Percentiles rank a stretch among this genome's conserved stretches.
Evolutionary conservation across 2,113 vertebrate genomes (phyloP).

Genomic region (Phycodurus eques): DNA sequence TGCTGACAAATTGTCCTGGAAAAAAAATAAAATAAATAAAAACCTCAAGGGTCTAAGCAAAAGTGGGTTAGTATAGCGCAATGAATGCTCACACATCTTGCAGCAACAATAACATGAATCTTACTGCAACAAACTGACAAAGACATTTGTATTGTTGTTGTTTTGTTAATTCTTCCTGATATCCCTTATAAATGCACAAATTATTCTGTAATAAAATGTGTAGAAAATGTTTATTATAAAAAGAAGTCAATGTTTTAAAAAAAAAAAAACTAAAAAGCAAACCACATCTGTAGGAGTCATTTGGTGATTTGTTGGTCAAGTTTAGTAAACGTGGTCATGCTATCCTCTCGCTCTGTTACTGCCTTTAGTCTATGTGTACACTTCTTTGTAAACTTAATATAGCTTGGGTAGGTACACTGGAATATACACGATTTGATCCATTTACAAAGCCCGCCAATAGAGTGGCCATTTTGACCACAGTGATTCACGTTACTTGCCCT

Average conservation of each 20-base stretch:
- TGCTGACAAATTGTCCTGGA: background rate
- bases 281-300: background rate
- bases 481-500: background rate
- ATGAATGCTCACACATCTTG: background rate
- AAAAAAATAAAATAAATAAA: background rate
- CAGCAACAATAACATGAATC: background rate
- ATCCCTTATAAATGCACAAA: background rate
- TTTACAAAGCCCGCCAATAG: background rate
- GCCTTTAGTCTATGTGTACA: background rate
- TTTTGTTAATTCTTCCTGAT: background rate
- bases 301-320: background rate
- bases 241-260: background rate
- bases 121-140: background rate
- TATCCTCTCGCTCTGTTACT: background rate
- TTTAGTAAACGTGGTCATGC: background rate
- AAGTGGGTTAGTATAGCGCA: background rate
- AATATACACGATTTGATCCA: background rate
- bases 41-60: background rate
- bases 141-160: background rate
- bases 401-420: background rate
- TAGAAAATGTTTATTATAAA: background rate
- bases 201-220: background rate
- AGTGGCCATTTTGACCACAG: background rate
- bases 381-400: background rate
- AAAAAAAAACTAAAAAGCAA: background rate